Evolutionary conservation across 2,797 vertebrate genomes (phyloP).

Genomic region (Poeciliopsis paucimaculata): DNA sequence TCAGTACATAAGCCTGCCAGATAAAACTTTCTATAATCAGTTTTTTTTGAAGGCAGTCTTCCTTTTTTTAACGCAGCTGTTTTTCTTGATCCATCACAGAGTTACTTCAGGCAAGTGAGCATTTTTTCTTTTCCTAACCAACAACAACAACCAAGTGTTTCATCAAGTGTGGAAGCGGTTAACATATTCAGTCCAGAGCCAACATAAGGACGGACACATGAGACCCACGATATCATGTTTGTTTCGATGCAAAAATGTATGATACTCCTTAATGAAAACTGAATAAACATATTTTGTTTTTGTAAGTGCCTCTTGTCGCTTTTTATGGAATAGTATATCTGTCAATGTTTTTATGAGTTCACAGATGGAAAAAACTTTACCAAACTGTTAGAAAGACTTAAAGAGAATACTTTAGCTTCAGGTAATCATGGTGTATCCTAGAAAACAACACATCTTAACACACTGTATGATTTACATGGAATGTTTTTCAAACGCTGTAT

Average conservation of each 20-base stretch:
- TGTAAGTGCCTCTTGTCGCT: constrained; percentile 41
- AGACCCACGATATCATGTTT: constrained; percentile 72
- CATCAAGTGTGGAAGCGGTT: constrained; percentile 55
- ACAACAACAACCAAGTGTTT: constrained; percentile 51
- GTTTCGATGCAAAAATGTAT: constrained; percentile 79
- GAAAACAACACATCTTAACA: background rate
- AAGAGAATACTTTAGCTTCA: background rate
- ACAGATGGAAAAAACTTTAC: background rate
- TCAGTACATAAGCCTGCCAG: constrained; percentile 65
- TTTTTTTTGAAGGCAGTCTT: constrained; percentile 66
- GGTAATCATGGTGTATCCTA: background rate
- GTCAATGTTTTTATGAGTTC: background rate
- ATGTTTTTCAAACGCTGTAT: background rate
- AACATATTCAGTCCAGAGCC: constrained; percentile 66
- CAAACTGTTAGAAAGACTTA: background rate
- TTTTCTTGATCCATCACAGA: constrained; percentile 48
- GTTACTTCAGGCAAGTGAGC: constrained; percentile 44
- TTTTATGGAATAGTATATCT: background rate
- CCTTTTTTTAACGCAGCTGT: constrained; percentile 61
- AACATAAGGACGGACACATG: constrained; percentile 53
- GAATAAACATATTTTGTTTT: constrained; percentile 84
- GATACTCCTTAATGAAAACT: constrained; percentile 72
- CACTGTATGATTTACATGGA: background rate
- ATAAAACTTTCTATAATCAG: constrained; percentile 55
- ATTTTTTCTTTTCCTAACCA: constrained; percentile 29